A percentile compares a stretch with the other conserved stretches of the same genome.
phyloP scores from a whole-genome alignment of 1,140 invertebrate genomes.

The Mercenaria mercenaria region DNA sequence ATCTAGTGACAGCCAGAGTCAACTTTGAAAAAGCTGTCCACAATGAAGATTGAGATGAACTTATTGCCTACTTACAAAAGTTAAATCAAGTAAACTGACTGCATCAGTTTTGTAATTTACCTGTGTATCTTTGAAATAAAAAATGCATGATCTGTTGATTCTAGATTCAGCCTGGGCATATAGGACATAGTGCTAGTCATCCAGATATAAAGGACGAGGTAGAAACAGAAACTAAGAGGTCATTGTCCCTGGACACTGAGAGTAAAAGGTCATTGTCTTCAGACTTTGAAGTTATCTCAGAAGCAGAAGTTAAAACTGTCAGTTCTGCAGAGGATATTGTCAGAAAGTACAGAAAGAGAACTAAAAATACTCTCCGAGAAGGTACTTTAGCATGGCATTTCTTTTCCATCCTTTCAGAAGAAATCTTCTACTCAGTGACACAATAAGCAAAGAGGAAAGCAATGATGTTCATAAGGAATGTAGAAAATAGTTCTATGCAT shows the following conservation, averaged over 20 bases:
- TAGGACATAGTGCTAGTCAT: slow-evolving; percentile 67
- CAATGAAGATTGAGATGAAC: too few relatives aligned
- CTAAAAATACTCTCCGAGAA: slow-evolving; percentile 81
- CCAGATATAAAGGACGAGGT: slow-evolving; percentile 65
- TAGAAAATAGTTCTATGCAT: too few relatives aligned
- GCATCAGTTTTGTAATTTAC: too few relatives aligned
- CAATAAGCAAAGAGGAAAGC: too few relatives aligned
- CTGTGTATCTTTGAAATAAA: too few relatives aligned
- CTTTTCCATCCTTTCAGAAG: background rate
- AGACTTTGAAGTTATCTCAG: slow-evolving; percentile 90
- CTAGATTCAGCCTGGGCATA: background rate
- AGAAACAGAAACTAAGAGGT: slow-evolving; percentile 57
- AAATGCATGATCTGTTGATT: background rate
- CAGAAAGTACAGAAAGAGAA: slow-evolving; percentile 77
- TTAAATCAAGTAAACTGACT: too few relatives aligned
- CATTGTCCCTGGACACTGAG: slow-evolving; percentile 93
- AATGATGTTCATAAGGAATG: too few relatives aligned
- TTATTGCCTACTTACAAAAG: too few relatives aligned
- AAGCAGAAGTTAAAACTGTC: slow-evolving; percentile 85
- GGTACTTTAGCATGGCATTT: slow-evolving; percentile 77
- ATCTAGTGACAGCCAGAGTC: too few relatives aligned
- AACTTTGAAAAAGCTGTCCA: too few relatives aligned
- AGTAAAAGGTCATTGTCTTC: slow-evolving; percentile 87
- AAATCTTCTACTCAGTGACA: too few relatives aligned
- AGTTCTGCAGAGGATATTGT: slow-evolving; percentile 77